phyloP scores from a whole-genome alignment of 1,140 invertebrate genomes.

The Elysia chlorotica region DNA sequence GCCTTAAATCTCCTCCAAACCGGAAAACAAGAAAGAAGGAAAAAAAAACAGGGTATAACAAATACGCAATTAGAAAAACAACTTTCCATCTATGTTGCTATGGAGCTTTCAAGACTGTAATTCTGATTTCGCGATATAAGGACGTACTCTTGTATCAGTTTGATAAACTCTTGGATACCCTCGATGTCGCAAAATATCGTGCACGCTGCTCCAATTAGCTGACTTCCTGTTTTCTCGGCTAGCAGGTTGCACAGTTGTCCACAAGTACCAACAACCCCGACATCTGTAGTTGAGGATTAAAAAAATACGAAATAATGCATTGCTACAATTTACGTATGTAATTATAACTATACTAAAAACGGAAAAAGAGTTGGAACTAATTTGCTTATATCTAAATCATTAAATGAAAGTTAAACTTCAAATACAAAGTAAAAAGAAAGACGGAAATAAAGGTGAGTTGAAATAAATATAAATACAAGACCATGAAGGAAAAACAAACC shows the following conservation, averaged over 20 bases:
- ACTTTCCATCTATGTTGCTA: no score
- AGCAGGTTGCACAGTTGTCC: conserved; percentile 41
- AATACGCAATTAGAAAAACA: no score
- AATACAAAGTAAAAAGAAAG: no score
- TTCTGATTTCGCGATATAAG: neutral
- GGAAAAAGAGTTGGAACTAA: neutral
- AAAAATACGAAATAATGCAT: neutral
- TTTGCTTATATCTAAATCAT: neutral
- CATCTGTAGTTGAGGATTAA: conserved; percentile 29
- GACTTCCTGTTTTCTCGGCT: conserved; percentile 46
- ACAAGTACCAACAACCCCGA: conserved; percentile 48
- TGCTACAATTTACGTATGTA: no score
- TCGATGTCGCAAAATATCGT: conserved; percentile 50
- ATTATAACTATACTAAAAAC: neutral
- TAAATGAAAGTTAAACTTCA: no score
- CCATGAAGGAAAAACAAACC: no score
- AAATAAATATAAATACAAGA: no score
- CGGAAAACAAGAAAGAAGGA: no score
- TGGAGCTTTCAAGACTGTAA: no score
- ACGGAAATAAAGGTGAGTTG: no score
- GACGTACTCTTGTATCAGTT: conserved; percentile 48
- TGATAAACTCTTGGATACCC: conserved; percentile 54
- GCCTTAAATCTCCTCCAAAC: no score
- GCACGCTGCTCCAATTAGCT: conserved; percentile 45
- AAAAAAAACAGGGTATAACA: no score